Evolutionary conservation across 2,888 invertebrate species (phyloP).

Genomic region (Rhamphomyia laevipes): DNA sequence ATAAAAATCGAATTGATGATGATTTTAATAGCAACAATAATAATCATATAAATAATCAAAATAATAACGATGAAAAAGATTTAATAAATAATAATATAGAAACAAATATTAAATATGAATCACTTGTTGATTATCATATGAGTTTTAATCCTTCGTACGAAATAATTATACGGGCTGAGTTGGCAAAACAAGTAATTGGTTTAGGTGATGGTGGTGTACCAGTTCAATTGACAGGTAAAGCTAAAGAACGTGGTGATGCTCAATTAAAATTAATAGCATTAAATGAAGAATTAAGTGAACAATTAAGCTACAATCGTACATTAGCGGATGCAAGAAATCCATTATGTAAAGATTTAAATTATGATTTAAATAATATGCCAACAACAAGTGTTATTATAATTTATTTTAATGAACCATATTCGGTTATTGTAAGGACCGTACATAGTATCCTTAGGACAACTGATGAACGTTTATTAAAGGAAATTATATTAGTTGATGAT

Average conservation of each 20-base stretch:
- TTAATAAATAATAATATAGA: too few relatives aligned
- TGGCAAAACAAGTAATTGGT: constrained; percentile 51
- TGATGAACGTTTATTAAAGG: constrained; percentile 54
- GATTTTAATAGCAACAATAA: too few relatives aligned
- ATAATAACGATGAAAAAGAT: too few relatives aligned
- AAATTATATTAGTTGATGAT: constrained; percentile 93
- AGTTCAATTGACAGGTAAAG: constrained; percentile 52
- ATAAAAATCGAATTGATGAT: too few relatives aligned
- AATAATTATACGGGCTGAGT: constrained; percentile 45
- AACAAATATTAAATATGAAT: too few relatives aligned
- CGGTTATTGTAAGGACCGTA: constrained; percentile 64
- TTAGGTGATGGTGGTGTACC: constrained; percentile 62
- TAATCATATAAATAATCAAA: too few relatives aligned
- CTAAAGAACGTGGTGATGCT: constrained; percentile 52
- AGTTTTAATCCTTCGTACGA: constrained; percentile 29
- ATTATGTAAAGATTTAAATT: constrained; percentile 32
- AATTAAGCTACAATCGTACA: constrained; percentile 73
- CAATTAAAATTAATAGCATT: constrained; percentile 73
- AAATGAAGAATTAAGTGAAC: constrained; percentile 79
- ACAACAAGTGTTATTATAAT: constrained; percentile 72
- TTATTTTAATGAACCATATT: constrained; percentile 85
- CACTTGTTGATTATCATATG: too few relatives aligned
- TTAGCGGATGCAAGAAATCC: constrained; percentile 34
- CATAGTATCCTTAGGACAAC: constrained; percentile 61
- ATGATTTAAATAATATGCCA: constrained; percentile 50